phyloP scores from a whole-genome alignment of 1,140 invertebrate genomes.

The Apis cerana region DNA sequence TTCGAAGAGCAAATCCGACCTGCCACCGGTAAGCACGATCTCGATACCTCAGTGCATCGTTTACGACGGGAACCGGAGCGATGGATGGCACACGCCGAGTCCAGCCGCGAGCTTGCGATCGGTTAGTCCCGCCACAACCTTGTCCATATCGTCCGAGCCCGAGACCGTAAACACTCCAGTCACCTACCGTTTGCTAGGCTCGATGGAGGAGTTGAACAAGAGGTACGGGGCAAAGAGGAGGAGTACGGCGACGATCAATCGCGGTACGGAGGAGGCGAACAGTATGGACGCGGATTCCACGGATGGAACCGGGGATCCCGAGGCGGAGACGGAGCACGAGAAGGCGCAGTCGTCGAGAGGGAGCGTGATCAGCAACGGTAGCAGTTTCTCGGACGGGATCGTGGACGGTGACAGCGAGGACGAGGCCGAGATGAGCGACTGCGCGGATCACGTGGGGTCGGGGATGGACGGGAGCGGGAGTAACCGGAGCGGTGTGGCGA shows the following conservation, averaged over 20 bases:
- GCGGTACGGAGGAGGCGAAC: slow-evolving; percentile 48
- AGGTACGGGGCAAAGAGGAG: slow-evolving; percentile 12
- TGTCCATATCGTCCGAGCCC: slow-evolving; percentile 72
- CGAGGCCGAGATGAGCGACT: slow-evolving; percentile 61
- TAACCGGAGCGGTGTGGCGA: slow-evolving; percentile 15
- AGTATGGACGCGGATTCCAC: slow-evolving; percentile 47
- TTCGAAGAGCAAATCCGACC: slow-evolving; percentile 55
- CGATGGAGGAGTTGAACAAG: slow-evolving; percentile 26
- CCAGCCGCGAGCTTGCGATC: slow-evolving; percentile 83
- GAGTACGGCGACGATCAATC: background rate
- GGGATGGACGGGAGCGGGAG: slow-evolving; percentile 9
- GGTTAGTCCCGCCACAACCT: slow-evolving; percentile 79
- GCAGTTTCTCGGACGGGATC: slow-evolving; percentile 61
- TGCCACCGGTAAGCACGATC: slow-evolving; percentile 75
- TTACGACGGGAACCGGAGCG: slow-evolving; percentile 78
- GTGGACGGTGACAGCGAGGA: slow-evolving; percentile 73
- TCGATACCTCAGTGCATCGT: slow-evolving; percentile 68
- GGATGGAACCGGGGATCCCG: slow-evolving; percentile 23
- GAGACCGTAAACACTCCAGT: slow-evolving; percentile 55
- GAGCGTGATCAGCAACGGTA: slow-evolving; percentile 65
- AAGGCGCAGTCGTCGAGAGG: slow-evolving; percentile 62
- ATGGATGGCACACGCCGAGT: slow-evolving; percentile 84
- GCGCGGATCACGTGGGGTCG: slow-evolving; percentile 49
- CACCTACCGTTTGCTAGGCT: slow-evolving; percentile 52
- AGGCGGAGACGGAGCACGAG: slow-evolving; percentile 47